Base-by-base conservation (phyloP, 2,113 vertebrate genomes). In the Odobenus rosmarus region DNA sequence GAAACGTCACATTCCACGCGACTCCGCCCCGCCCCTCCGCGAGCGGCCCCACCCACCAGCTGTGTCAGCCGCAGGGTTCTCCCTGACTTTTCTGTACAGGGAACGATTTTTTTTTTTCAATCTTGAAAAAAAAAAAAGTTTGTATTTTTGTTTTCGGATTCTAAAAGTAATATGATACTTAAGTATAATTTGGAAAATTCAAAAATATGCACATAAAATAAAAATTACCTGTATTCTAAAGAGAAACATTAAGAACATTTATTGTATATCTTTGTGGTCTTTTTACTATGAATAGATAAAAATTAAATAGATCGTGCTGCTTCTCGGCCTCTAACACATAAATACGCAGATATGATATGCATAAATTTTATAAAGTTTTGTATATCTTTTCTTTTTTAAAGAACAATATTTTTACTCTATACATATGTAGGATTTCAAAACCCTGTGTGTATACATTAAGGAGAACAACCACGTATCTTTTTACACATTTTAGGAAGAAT, bases 21-120 rank as follows among this genome's bases (percentile, higher is more conserved):
- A 57, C 42, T 3, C 10, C 7, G 10, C 49, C 28, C 15, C 13
- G 11, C 64, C 31, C 55, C 28, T 46, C 19, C 3, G 3, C 23
- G 5, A 1, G 3, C 0, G 13, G 24, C 33, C 39, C 67, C 67
- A 3, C 88, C 88, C 21, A 9, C 72, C 7, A 1, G 2, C 9
- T 5, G 4, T 24, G 1, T 0, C 0, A 33, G 1, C n/a, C 1
- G 8, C 4, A 0, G 16, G 28, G 8, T 19, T 19, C 23, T 1
- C 10, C 3, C 0, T 1, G n/a, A 7, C 36, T 81, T 31, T 31
- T 19, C 19, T 55, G 13, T 5, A 36, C 3, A 1, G 2, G 7
- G 26, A 4, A 23, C 39, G 36, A 15, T 8, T 42, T 59, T 74
- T 59, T 21, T 64, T 16, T 19, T 86, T 24, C 5, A 42, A 57